Base-by-base conservation (phyloP, 64 coral and sea anemone species). In the Acropora yongei region DNA sequence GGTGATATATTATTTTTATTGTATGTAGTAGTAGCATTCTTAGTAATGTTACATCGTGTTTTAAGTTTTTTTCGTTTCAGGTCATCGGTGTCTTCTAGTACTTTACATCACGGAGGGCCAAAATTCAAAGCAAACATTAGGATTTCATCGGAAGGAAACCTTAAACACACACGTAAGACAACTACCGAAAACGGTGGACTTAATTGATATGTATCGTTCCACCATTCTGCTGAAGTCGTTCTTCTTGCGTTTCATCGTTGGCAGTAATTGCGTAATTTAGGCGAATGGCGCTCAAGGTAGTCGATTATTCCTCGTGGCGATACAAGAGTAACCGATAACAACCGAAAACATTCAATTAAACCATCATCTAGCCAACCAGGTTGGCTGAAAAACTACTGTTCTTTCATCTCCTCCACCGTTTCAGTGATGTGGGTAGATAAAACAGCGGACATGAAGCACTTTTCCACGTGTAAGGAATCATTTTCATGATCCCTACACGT, bases 371-470 rank as follows among this genome's bases (percentile, higher is more conserved):
- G 60, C 16, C 11, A 1, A 55, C 13, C 4, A 55, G 4, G 51
- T 55, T 9, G 3, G 13, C 60, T 63, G 8, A 12, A 55, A 55
- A 55, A 55, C 11, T 63, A 8, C 60, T 13, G 10, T 63, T 63
- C 60, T 63, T 14, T 55, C 8, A 13, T 63, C 8, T 13, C 60
- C 60, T 63, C 16, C 13, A 13, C 2, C 6, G 3, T 63, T 63
- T 43, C 3, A 61, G 6, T 58, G 9, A 13, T 69, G 82, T 85
- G 72, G 82, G 63, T 57, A 71, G 63, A 85, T 85, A 71, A 85
- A 71, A 85, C 82, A 72, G 82, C 82, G 14, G 3, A 85, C 82
- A 85, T 85, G 82, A 85, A 85, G 82, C 82, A 85, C 65, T 85
- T 63, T 85, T 7, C 65, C 13, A 17, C 49, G 82, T 17, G 63